Evolutionary conservation across 1,140 invertebrate species (phyloP).

Genomic region (Papilio dardanus): DNA sequence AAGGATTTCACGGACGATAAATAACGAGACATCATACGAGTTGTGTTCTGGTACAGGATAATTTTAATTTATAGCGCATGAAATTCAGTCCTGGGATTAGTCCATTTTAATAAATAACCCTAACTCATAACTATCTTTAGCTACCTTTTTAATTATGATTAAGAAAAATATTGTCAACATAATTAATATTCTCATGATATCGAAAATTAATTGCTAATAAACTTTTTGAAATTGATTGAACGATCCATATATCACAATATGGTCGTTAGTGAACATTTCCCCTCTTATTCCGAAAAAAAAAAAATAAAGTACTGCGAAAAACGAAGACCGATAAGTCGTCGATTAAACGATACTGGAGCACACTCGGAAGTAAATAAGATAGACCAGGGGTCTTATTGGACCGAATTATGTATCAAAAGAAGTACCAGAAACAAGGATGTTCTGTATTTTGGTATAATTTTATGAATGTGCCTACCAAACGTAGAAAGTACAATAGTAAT

Average conservation of each 20-base stretch:
- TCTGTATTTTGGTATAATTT: no score
- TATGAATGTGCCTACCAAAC: no score
- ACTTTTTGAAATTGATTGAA: not conserved
- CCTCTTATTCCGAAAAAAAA: no score
- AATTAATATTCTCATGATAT: not conserved
- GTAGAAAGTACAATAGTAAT: no score
- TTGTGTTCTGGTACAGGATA: slow-evolving; percentile 6
- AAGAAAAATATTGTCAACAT: not conserved
- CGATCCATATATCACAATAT: not conserved
- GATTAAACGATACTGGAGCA: no score
- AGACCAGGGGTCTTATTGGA: no score
- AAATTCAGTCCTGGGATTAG: not conserved
- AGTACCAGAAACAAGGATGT: no score
- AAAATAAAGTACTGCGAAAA: no score
- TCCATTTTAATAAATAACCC: not conserved
- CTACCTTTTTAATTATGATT: not conserved
- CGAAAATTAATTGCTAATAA: not conserved
- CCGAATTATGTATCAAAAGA: no score
- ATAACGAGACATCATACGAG: slow-evolving; percentile 14
- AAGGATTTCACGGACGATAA: slow-evolving; percentile 12
- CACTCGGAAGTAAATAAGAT: no score
- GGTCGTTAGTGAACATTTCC: no score
- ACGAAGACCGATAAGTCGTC: no score
- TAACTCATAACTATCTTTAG: not conserved
- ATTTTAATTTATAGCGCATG: slow-evolving; percentile 16